Conservation (phyloP, 1,140 invertebrate genomes). For the Panagrolaimus sp. region DNA sequence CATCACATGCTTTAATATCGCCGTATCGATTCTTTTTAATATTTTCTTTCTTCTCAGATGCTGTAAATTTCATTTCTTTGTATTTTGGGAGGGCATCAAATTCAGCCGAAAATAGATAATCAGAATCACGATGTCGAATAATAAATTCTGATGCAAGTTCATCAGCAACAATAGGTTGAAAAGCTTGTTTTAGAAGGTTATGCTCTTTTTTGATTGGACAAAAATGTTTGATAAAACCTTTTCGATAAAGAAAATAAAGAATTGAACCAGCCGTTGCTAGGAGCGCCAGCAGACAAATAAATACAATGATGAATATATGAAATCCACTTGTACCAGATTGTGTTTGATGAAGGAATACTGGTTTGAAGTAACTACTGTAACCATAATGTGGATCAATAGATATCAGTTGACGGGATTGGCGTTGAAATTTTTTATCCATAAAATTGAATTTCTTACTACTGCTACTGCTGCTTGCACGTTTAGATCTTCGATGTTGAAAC, state of each 20-base stretch:
- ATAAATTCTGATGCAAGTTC: conserved; percentile 47
- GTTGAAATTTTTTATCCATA: too few species aligned
- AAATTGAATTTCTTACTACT: too few species aligned
- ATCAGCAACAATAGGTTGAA: conserved; percentile 48
- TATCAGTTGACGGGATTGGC: too few species aligned
- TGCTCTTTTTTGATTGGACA: conserved; percentile 46
- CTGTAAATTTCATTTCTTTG: conserved; percentile 32
- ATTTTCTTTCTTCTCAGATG: conserved; percentile 53
- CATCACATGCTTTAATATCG: conserved; percentile 52
- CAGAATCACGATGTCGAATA: conserved; percentile 50
- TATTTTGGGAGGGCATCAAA: conserved; percentile 46
- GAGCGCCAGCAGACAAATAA: conserved; percentile 18
- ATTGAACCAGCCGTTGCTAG: conserved; percentile 9
- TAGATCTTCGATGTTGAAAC: conserved; percentile 16
- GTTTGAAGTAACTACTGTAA: conserved; percentile 31
- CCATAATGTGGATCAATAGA: too few species aligned
- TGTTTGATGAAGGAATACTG: conserved; percentile 23
- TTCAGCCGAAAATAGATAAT: conserved; percentile 53
- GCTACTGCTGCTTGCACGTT: neutral
- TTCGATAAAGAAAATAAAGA: conserved; percentile 38
- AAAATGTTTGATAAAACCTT: conserved; percentile 37
- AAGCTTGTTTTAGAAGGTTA: conserved; percentile 28
- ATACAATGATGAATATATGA: conserved; percentile 30
- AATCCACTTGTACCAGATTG: conserved; percentile 8
- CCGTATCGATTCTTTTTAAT: conserved; percentile 53